Base-by-base conservation (phyloP, 2,797 vertebrate species). In the Sebastes trivittatus region DNA sequence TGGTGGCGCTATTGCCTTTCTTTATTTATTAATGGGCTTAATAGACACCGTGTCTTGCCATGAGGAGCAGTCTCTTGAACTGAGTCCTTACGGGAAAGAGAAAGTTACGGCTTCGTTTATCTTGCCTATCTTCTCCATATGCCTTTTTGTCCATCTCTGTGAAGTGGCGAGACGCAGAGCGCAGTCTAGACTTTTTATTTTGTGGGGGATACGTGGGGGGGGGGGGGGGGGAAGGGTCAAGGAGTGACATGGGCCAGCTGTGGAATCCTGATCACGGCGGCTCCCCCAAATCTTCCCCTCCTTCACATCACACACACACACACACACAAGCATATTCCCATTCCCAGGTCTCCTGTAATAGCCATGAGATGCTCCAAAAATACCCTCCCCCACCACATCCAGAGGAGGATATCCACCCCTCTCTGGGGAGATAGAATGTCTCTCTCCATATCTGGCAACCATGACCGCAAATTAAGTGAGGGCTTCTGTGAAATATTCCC, bases 231-330 rank as follows among this genome's bases (percentile, higher is more conserved):
- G 25, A 25, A 72, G 72, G 89, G 91, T 95, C 90, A 95, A 83
- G 83, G 90, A 94, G 91, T 95, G 93, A 95, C 93, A 94, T 85
- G 90, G 92, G 88, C 94, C 95, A 95, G 95, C 94, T 95, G 94
- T 93, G 92, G 91, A 94, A 94, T 94, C 87, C 75, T 78, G 85
- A 92, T 88, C 87, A 77, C 14, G 89, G 81, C 54, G 16, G 75
- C 84, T 85, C 85, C 83, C 77, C 84, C 82, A 52, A 54, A 73
- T 84, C 82, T 61, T 80, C 27, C 87, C 75, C 74, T 86, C 75
- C 69, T 82, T 85, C 72, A 65, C 81, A 84, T 79, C 38, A 42
- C 38, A 42, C 38, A 42, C 83, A 78, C 27, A 25, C 23, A 27
- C 86, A 83, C 80, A 59, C 64, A 60, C 55, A 78, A 62, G 49